Evolutionary conservation across 2,113 vertebrate species (phyloP), one percentile per base, ranked within the genome.

Genomic region (Eulemur rufifrons): DNA sequence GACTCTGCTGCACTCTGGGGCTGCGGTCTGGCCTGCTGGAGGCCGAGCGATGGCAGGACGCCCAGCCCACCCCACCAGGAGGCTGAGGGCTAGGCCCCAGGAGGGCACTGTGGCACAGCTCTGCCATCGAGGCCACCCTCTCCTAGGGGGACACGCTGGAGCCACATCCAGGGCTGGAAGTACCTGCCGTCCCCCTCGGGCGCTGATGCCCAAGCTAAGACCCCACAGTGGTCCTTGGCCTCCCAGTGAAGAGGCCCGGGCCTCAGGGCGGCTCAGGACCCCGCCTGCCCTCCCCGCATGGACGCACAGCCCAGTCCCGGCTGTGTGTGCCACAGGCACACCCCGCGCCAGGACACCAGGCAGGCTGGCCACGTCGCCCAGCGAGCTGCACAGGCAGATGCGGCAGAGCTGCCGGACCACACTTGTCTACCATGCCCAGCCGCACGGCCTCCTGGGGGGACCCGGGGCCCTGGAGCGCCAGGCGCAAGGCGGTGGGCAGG

Each of bases 261-360:
- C 15, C 20, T 4, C 3, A 1, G 18, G 54, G 27, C 0, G 2
- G 11, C 1, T 17, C 25, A 8, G 3, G 21, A 20, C 29, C 39
- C 47, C 68, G 63, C n/a, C 7, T 1, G 23, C 39, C 29, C 42
- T 8, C 39, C 37, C 20, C 17, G n/a, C 1, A 1, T 12, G 42
- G n/a, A 50, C 5, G 32, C 63, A 66, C 14, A 66, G 63, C 63
- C 63, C 27, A 66, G 27, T 18, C 42, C 42, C 42, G 42, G 34
- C 20, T 42, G 47, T 63, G 23, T 29, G 25, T 3, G 21, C 39
- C 12, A 14, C 0, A 50, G 27, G 34, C 50, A 56, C 3, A n/a
- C 39, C 47, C n/a, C 37, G 18, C 5, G 11, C 61, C 25, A 25
- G 71, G 27, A 69, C 25, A 47, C 50, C 34, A 68, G 1, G 21